phyloP scores from a whole-genome alignment of 2,797 vertebrate genomes.

The Poecile montanus region DNA sequence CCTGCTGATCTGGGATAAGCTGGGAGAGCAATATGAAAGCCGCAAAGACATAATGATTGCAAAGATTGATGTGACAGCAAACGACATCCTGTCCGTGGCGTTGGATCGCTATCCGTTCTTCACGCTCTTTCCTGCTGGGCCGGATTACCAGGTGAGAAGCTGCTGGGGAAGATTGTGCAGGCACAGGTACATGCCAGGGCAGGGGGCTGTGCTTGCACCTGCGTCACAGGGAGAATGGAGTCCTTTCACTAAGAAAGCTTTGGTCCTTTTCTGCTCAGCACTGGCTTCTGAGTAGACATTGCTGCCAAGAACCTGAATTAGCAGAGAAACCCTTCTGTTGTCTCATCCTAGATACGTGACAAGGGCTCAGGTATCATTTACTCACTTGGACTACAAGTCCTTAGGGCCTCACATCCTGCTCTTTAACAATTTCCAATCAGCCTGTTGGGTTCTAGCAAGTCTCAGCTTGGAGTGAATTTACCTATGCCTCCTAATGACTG shows the following conservation, averaged over 20 bases:
- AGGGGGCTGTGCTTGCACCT: accelerated
- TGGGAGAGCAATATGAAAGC: conserved; percentile 80
- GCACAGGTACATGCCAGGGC: background rate
- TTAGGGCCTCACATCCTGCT: background rate
- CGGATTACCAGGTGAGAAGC: conserved; percentile 77
- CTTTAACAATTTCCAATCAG: background rate
- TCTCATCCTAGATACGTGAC: accelerated
- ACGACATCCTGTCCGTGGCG: conserved; percentile 81
- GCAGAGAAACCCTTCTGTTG: background rate
- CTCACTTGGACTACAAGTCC: background rate
- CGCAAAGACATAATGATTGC: conserved; percentile 80
- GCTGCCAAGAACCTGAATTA: background rate
- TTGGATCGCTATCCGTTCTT: conserved; percentile 80
- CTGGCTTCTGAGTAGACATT: background rate
- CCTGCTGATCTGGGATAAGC: conserved; percentile 85
- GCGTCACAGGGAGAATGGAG: background rate
- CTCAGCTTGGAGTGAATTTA: background rate
- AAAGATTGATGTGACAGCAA: conserved; percentile 87
- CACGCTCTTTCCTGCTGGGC: conserved; percentile 85
- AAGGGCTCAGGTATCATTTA: background rate
- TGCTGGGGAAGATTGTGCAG: accelerated
- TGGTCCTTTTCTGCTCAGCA: background rate
- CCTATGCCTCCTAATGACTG: background rate
- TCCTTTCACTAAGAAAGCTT: background rate
- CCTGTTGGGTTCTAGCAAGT: background rate